Evolutionary conservation across 2,113 vertebrate genomes (phyloP), one percentile per base, ranked within the genome.

Genomic region (Piaya cayana): DNA sequence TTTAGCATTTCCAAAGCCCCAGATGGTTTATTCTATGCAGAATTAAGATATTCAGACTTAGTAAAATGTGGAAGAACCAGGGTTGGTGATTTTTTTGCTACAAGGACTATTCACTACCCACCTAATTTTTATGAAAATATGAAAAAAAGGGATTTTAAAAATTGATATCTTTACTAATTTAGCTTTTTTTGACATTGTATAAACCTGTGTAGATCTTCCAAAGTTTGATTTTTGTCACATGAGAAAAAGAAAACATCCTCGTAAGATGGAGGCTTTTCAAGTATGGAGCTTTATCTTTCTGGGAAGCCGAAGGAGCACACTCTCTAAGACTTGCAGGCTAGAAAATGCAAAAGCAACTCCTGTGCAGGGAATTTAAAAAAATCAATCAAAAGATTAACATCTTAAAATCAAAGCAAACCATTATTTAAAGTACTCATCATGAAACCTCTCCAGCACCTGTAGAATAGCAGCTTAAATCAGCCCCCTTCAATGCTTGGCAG

Each of bases 321-420:
- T 20, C 32, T 34, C 47, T 42, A 59, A 75, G n/a, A 60, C 52
- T 82, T 89, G 17, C 42, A 82, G 45, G 27, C n/a, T 84, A 45
- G 19, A 37, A 79, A 90, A 63, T 5, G 2, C 21, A 72, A 86
- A 93, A 86, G 14, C 15, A 81, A 90, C 84, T 17, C 5, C 2
- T 27, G 29, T 19, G 25, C 0, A 1, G 8, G 11, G 45, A 63
- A 55, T 82, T 62, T 6, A n/a, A 47, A 47, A 17, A n/a, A 23
- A 34, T 2, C 7, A 29, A n/a, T 43, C 0, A 0, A 12, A 68
- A 30, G 6, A 36, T 59, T 6, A 69, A 29, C 17, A 14, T 26
- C 49, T 29, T 42, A 36, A 80, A 79, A 6, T 3, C 36, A 39
- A 62, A 85, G 21, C n/a, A 72, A 85, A 29, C 8, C 5, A 4